Evolutionary conservation across 2,888 invertebrate genomes (phyloP), one percentile per base, ranked within the genome.

Genomic region (Conus canariensis): DNA sequence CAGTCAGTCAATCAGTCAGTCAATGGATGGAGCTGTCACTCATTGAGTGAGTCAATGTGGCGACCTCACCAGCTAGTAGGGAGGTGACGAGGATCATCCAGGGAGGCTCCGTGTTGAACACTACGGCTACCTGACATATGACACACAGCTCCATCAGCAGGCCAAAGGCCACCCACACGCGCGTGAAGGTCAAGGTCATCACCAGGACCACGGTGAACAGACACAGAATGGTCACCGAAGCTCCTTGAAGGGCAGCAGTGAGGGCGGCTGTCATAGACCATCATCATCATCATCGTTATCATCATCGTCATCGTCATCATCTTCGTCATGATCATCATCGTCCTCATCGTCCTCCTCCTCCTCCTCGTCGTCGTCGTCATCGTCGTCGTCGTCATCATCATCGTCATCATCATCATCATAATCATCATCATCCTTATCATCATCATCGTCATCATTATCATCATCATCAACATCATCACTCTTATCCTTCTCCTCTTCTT

Each of bases 11-110:
- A 22, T 83, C 83, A 25, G 9, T 83, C 83, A 19, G 22, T 83
- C 58, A 16, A 22, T 83, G 14, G 19, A 4, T 14, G 16, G 8
- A 4, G 22, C 83, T 58, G 16, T 83, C 56, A 56, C 83, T 83
- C 83, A 64, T 14, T 7, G 12, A 64, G 64, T 64, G 16, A 64
- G 16, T 64, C 64, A 64, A 64, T 10, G 16, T 1, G 64, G 64
- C 16, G 64, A 25, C 25, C 80, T 89, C 90, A 93, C 94, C 93
- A 90, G 92, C 90, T 5, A 93, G 86, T 6, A 93, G 70, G 14
- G 93, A 90, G 16, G 93, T 93, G 59, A 93, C 91, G 1, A 94
- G 91, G 14, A 92, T 89, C 93, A 93, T 93, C 91, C 92, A 93
- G 14, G 90, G 60, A 1, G 92, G 92, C 64, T 92, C 83, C 56